Evolutionary conservation across 1,140 invertebrate genomes (phyloP), one percentile per base, ranked within the genome.

Genomic region (Polyergus mexicanus): DNA sequence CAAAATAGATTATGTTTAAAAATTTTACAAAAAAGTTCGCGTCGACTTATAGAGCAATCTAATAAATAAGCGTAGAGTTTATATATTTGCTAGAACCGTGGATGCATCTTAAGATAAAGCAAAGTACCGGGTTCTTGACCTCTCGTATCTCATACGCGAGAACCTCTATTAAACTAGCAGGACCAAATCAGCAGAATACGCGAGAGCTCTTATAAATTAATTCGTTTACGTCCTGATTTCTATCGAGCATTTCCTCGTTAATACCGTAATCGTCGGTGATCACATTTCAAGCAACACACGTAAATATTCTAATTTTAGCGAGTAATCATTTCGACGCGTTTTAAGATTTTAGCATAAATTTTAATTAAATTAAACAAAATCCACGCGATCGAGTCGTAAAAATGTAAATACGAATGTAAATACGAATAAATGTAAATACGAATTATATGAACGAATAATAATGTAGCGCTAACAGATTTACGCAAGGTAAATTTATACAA

Each of bases 81-180:
- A 5, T 38, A 51, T 38, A 63, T 71, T 86, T 62, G 74, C 72
- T 85, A 54, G 38, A 75, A 75, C 77, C 72, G 66, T 71, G 85
- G 56, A 88, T 44, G 68, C 56, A 72, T 86, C 66, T 86, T 85
- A 58, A 89, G 62, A 47, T 84, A 83, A 41, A 87, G 58, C 62
- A 58, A 87, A 77, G 78, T 90, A 88, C 38, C 71, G 80, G 86
- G 86, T 90, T 88, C 89, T 90, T 90, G 88, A 90, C 89, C 86
- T 88, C 78, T 69, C 74, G 38, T 44, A 77, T n/a, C 16, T 54
- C 72, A 62, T 25, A 35, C 35, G 56, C n/a, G 58, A 77, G 38
- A 16, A n/a, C n/a, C n/a, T n/a, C n/a, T n/a, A n/a, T n/a, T n/a
- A n/a, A n/a, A n/a, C n/a, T n/a, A n/a, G n/a, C n/a, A n/a, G n/a